Evolutionary conservation across 2,113 vertebrate genomes (phyloP).

Genomic region (Merops nubicus): DNA sequence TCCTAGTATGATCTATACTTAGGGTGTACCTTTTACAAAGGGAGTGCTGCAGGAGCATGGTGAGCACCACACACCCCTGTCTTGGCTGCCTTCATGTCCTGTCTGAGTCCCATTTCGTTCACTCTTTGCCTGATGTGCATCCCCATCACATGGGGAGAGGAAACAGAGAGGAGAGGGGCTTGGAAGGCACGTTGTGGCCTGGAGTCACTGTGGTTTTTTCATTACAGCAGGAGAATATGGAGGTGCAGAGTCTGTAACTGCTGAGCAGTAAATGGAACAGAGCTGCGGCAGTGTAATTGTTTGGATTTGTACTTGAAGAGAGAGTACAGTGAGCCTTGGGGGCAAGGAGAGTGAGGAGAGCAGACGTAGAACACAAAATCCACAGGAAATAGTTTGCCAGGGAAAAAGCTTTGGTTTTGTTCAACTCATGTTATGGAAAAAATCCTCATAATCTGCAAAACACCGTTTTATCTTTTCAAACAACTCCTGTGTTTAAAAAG

Average conservation of each 20-base stretch:
- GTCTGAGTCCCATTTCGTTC: not conserved
- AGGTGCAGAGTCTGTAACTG: slow-evolving; percentile 5
- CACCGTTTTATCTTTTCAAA: not conserved
- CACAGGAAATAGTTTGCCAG: not conserved
- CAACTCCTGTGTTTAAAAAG: not conserved
- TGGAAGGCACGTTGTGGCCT: not conserved
- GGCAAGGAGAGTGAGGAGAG: not conserved
- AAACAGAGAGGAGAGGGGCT: not conserved
- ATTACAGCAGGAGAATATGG: not conserved
- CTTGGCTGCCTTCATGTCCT: not conserved
- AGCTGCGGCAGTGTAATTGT: not conserved
- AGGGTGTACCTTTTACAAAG: not conserved
- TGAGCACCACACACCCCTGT: not conserved
- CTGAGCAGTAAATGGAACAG: slow-evolving; percentile 16
- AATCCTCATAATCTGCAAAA: not conserved
- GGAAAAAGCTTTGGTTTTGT: not conserved
- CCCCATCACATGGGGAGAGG: not conserved
- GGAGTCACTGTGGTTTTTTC: not conserved
- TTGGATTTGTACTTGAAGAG: not conserved
- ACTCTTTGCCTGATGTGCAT: not conserved
- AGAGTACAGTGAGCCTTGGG: not conserved
- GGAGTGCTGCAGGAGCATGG: not conserved
- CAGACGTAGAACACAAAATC: not conserved
- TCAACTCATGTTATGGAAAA: not conserved
- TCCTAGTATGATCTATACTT: not conserved